phyloP scores from a whole-genome alignment of 2,888 invertebrate species.

The Osmoderma eremita region DNA sequence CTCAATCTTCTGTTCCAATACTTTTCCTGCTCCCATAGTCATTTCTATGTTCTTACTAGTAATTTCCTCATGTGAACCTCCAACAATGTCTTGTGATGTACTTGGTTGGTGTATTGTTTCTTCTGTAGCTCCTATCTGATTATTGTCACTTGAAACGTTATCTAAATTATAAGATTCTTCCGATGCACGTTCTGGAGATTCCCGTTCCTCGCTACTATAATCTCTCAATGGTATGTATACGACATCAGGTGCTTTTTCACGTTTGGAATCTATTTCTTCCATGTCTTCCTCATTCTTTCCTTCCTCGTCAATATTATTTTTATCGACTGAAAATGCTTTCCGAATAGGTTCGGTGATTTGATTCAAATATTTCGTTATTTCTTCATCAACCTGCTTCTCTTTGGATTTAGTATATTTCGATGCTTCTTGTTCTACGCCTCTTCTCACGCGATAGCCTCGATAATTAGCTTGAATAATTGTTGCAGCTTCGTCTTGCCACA shows the following conservation, averaged over 20 bases:
- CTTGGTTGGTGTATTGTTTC: too few species aligned
- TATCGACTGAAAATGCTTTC: slow-evolving; percentile 39
- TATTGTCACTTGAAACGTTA: not conserved
- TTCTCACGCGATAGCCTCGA: slow-evolving; percentile 39
- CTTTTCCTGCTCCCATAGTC: not conserved
- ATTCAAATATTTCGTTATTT: slow-evolving; percentile 38
- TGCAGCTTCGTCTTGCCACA: slow-evolving; percentile 39
- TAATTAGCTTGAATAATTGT: slow-evolving; percentile 43
- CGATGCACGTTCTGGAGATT: not conserved
- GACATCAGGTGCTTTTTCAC: slow-evolving; percentile 42
- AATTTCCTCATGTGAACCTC: too few species aligned
- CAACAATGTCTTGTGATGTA: too few species aligned
- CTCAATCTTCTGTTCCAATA: not conserved
- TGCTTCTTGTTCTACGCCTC: slow-evolving; percentile 16
- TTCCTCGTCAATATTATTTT: not conserved
- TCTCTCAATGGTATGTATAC: slow-evolving; percentile 49
- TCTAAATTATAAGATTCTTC: not conserved
- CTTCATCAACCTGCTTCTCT: slow-evolving; percentile 28
- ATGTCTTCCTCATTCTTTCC: slow-evolving; percentile 14
- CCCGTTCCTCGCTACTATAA: slow-evolving; percentile 35
- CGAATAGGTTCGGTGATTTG: slow-evolving; percentile 41
- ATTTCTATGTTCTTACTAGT: too few species aligned
- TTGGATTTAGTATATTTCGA: not conserved
- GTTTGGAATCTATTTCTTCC: slow-evolving; percentile 25
- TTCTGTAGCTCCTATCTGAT: too few species aligned